These are phyloP conservation scores for Botia kubotai DNA, from an alignment of 2,797 vertebrate genomes.

Conservation along the genomic window DNA sequence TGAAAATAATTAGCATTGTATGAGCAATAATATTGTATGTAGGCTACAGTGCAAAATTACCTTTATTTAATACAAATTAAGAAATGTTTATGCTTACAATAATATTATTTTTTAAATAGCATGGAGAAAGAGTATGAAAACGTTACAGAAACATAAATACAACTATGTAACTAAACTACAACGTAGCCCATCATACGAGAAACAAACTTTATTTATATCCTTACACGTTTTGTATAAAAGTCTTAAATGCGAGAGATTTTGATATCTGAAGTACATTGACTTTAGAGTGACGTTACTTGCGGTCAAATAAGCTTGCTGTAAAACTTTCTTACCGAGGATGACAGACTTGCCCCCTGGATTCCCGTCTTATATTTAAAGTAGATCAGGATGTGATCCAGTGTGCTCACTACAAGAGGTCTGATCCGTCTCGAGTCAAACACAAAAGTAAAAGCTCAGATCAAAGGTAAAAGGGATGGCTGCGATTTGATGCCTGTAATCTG, in stretches of 20 bases:
- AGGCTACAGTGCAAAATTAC: too few relatives aligned
- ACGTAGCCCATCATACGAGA: too few relatives aligned
- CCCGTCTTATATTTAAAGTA: slow-evolving; percentile 32
- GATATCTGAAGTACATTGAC: too few relatives aligned
- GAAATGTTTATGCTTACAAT: too few relatives aligned
- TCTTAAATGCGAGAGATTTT: neutral
- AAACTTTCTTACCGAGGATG: slow-evolving; percentile 37
- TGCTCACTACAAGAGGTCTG: slow-evolving; percentile 77
- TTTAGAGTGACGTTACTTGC: neutral
- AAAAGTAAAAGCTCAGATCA: slow-evolving; percentile 85
- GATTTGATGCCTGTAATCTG: slow-evolving; percentile 86
- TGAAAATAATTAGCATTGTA: too few relatives aligned
- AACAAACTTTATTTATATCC: neutral
- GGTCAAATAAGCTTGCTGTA: neutral
- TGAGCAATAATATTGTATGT: too few relatives aligned
- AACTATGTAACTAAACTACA: too few relatives aligned
- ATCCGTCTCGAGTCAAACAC: slow-evolving; percentile 77
- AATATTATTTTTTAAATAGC: too few relatives aligned
- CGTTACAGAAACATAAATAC: too few relatives aligned
- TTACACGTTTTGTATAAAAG: neutral
- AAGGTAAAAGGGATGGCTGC: slow-evolving; percentile 80
- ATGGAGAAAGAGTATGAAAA: too few relatives aligned
- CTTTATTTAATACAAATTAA: too few relatives aligned
- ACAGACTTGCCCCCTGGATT: neutral
- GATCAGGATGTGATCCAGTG: slow-evolving; percentile 51